These are phyloP conservation scores for Eulemur macaco DNA, from an alignment of 2,113 vertebrate genomes.

Conservation along the genomic window DNA sequence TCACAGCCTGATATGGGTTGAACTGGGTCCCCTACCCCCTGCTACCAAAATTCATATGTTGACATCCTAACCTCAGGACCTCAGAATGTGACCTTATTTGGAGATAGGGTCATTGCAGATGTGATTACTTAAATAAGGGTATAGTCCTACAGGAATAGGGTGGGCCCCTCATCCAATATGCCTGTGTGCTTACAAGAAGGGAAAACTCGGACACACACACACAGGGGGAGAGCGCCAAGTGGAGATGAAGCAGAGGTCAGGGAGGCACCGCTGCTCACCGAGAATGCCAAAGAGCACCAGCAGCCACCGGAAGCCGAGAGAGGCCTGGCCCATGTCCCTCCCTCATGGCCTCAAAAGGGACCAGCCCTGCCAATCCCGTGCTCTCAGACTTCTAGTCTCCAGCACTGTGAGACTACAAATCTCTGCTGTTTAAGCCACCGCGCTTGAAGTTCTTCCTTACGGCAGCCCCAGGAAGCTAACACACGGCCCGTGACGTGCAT, in stretches of 20 bases:
- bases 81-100: not conserved
- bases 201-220: not conserved
- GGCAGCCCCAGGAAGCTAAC: not conserved
- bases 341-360: not conserved
- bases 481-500: rapidly evolving
- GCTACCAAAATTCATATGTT: not conserved
- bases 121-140: not conserved
- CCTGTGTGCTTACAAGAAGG: not conserved
- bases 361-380: too few relatives aligned
- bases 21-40: not conserved
- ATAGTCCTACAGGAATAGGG: not conserved
- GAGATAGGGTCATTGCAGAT: not conserved
- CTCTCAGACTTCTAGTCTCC: not conserved
- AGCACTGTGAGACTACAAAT: too few relatives aligned
- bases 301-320: too few relatives aligned
- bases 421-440: not conserved
- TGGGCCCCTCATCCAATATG: rapidly evolving
- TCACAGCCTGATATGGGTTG: not conserved
- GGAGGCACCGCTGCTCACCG: rapidly evolving
- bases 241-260: not conserved
- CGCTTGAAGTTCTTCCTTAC: rapidly evolving
- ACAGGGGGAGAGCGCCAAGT: too few relatives aligned
- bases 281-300: rapidly evolving
- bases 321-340: not conserved
- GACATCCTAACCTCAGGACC: not conserved